These are phyloP conservation scores for Smithornis capensis DNA, from an alignment of 2,113 vertebrate genomes.

Conservation along the genomic window DNA sequence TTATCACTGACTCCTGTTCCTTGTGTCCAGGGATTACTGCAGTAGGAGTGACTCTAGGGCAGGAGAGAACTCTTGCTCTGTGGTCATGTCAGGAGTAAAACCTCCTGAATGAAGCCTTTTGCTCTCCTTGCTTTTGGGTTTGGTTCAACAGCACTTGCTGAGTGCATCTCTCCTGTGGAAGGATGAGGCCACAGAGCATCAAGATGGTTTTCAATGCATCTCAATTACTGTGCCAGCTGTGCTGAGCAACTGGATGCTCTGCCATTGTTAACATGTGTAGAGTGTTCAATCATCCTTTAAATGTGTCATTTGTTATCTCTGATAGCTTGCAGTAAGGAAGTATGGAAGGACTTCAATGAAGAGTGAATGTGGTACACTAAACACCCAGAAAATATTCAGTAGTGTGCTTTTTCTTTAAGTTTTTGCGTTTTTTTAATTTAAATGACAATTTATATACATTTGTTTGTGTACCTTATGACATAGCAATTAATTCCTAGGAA, in stretches of 20 bases:
- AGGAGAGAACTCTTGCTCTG: fast-evolving
- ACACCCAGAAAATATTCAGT: background rate
- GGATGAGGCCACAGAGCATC: background rate
- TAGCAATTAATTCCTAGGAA: background rate
- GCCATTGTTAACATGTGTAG: background rate
- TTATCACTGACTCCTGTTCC: background rate
- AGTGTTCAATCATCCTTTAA: background rate
- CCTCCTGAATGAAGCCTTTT: background rate
- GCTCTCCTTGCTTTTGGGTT: no score
- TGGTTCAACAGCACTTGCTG: background rate
- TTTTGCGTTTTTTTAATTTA: background rate
- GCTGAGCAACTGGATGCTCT: background rate
- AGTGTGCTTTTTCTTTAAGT: background rate
- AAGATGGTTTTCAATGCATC: background rate
- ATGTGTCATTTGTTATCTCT: background rate
- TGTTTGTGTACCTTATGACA: background rate
- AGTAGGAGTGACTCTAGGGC: background rate
- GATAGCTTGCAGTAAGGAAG: background rate
- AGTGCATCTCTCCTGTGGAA: background rate
- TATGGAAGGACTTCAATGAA: background rate
- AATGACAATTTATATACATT: background rate
- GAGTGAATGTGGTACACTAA: background rate
- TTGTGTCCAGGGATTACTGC: background rate
- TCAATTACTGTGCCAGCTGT: background rate
- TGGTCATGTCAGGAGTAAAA: fast-evolving